Percentiles rank a stretch among this genome's conserved stretches.
These are phyloP conservation scores for Malacoraja senta DNA, from an alignment of 2,797 vertebrate species.

Conservation along the genomic window DNA sequence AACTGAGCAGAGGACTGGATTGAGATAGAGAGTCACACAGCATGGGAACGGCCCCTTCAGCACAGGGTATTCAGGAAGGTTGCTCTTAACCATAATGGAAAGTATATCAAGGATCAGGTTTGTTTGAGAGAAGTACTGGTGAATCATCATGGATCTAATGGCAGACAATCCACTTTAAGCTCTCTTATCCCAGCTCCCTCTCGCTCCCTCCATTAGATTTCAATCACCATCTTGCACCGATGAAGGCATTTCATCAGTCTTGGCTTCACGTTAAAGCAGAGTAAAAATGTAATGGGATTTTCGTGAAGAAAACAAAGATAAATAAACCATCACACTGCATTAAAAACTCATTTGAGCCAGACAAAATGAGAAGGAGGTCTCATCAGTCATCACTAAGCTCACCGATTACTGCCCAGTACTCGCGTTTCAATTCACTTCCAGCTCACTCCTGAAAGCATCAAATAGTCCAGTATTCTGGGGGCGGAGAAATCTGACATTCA, in stretches of 20 bases:
- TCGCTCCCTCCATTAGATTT: not conserved
- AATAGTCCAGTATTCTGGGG: not conserved
- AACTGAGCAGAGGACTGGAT: no score
- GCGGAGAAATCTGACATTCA: not conserved
- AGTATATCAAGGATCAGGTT: not conserved
- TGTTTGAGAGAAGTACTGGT: not conserved
- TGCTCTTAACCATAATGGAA: not conserved
- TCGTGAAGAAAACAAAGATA: not conserved
- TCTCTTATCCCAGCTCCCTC: not conserved
- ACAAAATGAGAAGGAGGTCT: not conserved
- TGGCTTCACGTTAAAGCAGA: no score
- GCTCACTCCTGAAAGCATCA: not conserved
- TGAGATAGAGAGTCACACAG: no score
- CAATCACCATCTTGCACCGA: not conserved
- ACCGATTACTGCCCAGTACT: not conserved
- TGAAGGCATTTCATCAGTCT: not conserved
- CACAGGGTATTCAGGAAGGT: not conserved
- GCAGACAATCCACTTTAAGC: not conserved
- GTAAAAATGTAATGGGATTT: no score
- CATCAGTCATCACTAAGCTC: not conserved
- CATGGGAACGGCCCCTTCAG: no score
- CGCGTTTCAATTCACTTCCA: not conserved
- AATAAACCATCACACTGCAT: not conserved
- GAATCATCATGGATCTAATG: not conserved
- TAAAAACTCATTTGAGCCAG: not conserved